Conservation (phyloP, 2,888 invertebrate genomes). For the Lampropteryx suffumata region DNA sequence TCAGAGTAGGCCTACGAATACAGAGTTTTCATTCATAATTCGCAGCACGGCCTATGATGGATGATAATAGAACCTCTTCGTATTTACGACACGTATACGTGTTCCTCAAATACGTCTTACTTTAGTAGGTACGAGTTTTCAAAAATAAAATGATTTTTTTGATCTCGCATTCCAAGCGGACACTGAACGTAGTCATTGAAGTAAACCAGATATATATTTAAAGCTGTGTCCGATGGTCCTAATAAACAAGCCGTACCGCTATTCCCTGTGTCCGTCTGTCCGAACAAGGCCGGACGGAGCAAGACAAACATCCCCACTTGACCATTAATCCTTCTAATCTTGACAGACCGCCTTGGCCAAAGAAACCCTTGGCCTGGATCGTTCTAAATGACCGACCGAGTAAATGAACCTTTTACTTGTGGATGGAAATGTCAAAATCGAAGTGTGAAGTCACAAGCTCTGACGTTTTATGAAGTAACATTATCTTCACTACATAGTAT, state of each 20-base stretch:
- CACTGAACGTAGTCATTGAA: too few species aligned
- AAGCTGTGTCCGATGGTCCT: too few species aligned
- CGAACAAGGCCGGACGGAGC: conserved; percentile 49
- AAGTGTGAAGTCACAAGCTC: too few species aligned
- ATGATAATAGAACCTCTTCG: conserved; percentile 11
- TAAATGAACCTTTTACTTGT: conserved; percentile 1
- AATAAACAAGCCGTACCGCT: neutral
- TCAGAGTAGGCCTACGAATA: neutral
- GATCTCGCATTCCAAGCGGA: too few species aligned
- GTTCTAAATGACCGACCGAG: neutral
- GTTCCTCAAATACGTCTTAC: neutral
- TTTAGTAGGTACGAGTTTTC: too few species aligned
- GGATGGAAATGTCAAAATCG: too few species aligned
- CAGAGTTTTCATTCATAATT: conserved; percentile 13
- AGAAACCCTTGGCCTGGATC: conserved; percentile 10
- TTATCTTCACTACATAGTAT: too few species aligned
- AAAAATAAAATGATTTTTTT: too few species aligned
- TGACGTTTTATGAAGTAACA: too few species aligned
- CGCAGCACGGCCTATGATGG: conserved; percentile 17
- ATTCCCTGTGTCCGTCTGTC: neutral
- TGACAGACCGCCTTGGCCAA: conserved; percentile 57
- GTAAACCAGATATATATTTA: too few species aligned
- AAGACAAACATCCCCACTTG: conserved; percentile 65
- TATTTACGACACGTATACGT: conserved; percentile 6
- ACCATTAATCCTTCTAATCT: conserved; percentile 74